These are phyloP conservation scores for Phocoena sinus DNA, from an alignment of 2,113 vertebrate genomes.

Conservation along the genomic window DNA sequence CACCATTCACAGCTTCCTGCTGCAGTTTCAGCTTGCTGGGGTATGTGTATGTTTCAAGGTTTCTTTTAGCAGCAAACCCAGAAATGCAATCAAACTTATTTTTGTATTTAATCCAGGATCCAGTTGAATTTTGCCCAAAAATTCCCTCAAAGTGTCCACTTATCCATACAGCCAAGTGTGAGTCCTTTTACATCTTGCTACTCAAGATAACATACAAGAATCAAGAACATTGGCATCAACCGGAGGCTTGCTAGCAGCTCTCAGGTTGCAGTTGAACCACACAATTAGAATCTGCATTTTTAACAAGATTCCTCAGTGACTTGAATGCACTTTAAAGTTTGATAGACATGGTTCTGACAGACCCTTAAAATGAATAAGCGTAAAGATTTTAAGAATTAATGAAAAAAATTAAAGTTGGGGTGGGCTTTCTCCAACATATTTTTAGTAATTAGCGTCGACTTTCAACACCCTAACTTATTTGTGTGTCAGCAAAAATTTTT, in stretches of 20 bases:
- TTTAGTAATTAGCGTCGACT: not conserved
- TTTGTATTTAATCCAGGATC: not conserved
- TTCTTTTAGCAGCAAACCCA: not conserved
- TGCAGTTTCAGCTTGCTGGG: not conserved
- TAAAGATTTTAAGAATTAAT: constrained; percentile 2
- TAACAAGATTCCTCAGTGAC: not conserved
- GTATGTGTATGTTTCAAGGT: not conserved
- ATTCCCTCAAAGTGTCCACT: not conserved
- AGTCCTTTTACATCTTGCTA: not conserved
- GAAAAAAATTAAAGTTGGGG: not conserved
- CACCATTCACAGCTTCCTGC: not conserved
- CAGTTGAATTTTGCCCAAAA: not conserved
- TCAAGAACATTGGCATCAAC: not conserved
- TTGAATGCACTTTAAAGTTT: not conserved
- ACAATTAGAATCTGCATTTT: not conserved
- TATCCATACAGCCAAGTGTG: not conserved
- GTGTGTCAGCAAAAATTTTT: not conserved
- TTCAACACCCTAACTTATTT: not conserved
- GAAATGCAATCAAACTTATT: not conserved
- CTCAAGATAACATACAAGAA: not conserved
- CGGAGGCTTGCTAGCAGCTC: not conserved
- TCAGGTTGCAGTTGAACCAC: not conserved
- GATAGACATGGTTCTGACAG: not conserved
- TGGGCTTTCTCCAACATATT: not conserved
- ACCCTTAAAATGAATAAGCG: not conserved